These are phyloP conservation scores for Congeria kusceri DNA, from an alignment of 2,888 invertebrate species.

Conservation along the genomic window DNA sequence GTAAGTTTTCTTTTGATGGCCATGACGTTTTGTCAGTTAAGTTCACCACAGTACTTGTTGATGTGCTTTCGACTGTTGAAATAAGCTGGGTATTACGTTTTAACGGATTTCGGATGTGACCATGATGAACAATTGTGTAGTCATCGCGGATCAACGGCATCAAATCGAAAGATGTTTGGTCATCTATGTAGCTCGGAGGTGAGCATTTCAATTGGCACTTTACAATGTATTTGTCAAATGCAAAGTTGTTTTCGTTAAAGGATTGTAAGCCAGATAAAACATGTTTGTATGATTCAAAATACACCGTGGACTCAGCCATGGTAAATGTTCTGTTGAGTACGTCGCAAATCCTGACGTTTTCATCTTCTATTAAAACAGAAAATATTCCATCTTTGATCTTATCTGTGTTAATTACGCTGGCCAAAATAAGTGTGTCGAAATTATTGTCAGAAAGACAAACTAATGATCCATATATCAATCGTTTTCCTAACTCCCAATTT, in stretches of 20 bases:
- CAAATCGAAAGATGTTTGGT: constrained; percentile 43
- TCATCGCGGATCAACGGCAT: constrained; percentile 25
- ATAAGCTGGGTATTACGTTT: no score
- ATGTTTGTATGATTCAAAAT: constrained; percentile 93
- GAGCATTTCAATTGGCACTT: constrained; percentile 58
- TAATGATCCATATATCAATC: constrained; percentile 91
- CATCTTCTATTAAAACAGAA: constrained; percentile 59
- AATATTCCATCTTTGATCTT: constrained; percentile 65
- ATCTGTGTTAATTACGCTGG: constrained; percentile 86
- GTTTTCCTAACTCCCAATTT: constrained; percentile 87
- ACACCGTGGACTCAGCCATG: constrained; percentile 92
- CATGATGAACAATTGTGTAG: no score
- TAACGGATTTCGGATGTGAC: no score
- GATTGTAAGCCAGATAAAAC: constrained; percentile 90
- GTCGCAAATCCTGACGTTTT: constrained; percentile 21
- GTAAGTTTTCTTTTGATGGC: constrained; percentile 74
- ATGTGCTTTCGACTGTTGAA: no score
- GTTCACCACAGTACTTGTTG: neutral
- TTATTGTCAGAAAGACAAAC: constrained; percentile 90
- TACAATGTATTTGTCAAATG: constrained; percentile 71
- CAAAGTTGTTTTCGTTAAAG: constrained; percentile 83
- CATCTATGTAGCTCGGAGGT: constrained; percentile 62
- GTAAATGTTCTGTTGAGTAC: constrained; percentile 74
- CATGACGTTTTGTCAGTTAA: constrained; percentile 58
- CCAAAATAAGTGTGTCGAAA: constrained; percentile 90